Evolutionary conservation across 1,140 invertebrate genomes (phyloP).

Genomic region (Eriosoma lanigerum): DNA sequence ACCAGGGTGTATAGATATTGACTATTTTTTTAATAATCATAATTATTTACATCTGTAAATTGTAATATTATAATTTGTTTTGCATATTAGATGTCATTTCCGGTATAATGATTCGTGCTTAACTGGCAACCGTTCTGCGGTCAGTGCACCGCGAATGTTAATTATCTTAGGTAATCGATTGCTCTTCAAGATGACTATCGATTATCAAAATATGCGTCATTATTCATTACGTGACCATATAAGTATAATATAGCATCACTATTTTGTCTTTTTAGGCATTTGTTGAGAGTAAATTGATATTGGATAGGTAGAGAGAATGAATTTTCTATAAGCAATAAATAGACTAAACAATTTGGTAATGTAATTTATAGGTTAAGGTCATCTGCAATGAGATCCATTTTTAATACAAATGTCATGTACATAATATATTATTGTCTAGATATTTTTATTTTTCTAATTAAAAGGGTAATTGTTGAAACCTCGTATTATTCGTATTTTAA

Average conservation of each 20-base stretch:
- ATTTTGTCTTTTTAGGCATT: not conserved
- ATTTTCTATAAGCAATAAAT: not conserved
- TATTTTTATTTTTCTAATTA: too few species aligned
- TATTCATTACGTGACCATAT: not conserved
- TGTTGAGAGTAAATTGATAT: not conserved
- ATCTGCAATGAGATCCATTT: not conserved
- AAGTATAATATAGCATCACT: not conserved
- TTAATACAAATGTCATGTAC: not conserved
- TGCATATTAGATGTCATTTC: too few species aligned
- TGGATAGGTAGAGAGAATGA: not conserved
- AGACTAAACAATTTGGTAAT: conserved; percentile 25
- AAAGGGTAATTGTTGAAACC: too few species aligned
- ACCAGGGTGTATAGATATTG: too few species aligned
- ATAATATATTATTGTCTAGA: too few species aligned
- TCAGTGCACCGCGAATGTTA: not conserved
- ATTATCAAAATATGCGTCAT: not conserved
- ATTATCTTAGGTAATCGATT: not conserved
- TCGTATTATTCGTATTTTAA: too few species aligned
- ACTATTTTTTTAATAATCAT: too few species aligned
- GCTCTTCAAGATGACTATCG: not conserved
- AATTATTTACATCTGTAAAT: too few species aligned
- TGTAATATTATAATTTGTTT: too few species aligned
- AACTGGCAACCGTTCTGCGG: too few species aligned
- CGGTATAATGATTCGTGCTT: too few species aligned
- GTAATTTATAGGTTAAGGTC: conserved; percentile 26